Conservation (phyloP, 2,888 invertebrate genomes). For the Yponomeuta sedellus region DNA sequence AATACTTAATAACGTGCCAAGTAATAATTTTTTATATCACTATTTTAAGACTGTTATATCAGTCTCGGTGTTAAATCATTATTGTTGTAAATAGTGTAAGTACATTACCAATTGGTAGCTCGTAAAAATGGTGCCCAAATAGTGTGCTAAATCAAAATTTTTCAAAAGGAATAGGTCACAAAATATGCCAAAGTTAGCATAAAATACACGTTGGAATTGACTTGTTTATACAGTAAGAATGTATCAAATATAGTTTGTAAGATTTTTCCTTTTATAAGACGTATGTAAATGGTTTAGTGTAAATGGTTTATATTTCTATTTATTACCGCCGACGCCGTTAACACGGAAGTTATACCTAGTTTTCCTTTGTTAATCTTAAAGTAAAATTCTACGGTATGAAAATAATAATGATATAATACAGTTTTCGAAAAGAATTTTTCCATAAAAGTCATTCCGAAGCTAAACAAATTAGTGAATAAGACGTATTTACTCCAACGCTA, state of each 20-base stretch:
- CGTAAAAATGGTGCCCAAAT: background rate
- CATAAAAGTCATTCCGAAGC: background rate
- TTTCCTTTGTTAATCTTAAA: conserved; percentile 39
- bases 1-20: background rate
- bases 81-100: background rate
- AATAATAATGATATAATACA: background rate
- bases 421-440: background rate
- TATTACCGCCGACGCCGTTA: background rate
- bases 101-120: background rate
- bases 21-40: background rate
- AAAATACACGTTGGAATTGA: conserved; percentile 9
- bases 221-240: conserved; percentile 7
- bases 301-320: conserved; percentile 6
- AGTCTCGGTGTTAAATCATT: background rate
- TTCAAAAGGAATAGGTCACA: conserved; percentile 36
- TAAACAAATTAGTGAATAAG: conserved; percentile 4
- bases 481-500: background rate
- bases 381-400: conserved; percentile 36
- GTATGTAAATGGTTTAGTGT: conserved; percentile 1
- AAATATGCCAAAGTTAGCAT: conserved; percentile 63
- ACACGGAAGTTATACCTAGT: conserved; percentile 29
- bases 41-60: background rate
- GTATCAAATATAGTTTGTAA: conserved; percentile 5
- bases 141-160: background rate
- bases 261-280: background rate